phyloP scores from a whole-genome alignment of 2,888 invertebrate species.

The Chorisops tibialis region DNA sequence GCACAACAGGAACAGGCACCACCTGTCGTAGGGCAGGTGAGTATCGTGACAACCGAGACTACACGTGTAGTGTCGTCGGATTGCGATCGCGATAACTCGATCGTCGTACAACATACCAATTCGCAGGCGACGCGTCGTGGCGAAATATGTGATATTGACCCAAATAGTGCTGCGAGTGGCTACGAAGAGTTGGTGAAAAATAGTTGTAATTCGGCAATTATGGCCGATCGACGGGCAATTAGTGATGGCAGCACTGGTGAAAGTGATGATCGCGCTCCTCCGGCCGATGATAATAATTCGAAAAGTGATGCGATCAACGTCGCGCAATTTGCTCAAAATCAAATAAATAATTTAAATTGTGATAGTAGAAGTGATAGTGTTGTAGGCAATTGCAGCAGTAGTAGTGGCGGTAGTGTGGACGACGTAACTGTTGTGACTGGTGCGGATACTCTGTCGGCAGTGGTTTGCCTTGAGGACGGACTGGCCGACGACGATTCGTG shows the following conservation, averaged over 20 bases:
- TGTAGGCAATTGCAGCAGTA: conserved; percentile 26
- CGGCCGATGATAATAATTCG: not conserved
- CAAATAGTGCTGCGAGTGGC: conserved; percentile 36
- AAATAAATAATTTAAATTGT: not conserved
- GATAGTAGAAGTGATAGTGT: conserved; percentile 24
- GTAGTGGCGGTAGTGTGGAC: conserved; percentile 41
- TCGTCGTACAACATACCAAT: conserved; percentile 65
- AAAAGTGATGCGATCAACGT: not conserved
- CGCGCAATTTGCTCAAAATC: too few relatives aligned
- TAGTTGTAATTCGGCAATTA: conserved; percentile 29
- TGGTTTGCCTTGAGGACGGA: conserved; percentile 72
- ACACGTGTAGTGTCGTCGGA: conserved; percentile 63
- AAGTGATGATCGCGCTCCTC: conserved; percentile 25
- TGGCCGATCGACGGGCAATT: too few relatives aligned
- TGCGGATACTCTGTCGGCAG: conserved; percentile 65
- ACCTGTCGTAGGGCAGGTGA: conserved; percentile 56
- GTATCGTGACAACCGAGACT: conserved; percentile 72
- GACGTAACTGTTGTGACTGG: conserved; percentile 69
- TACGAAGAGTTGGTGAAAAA: not conserved
- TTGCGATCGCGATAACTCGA: conserved; percentile 50
- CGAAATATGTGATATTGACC: conserved; percentile 32
- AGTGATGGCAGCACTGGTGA: conserved; percentile 6
- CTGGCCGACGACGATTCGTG: conserved; percentile 87
- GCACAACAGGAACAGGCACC: conserved; percentile 37
- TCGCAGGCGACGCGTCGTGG: conserved; percentile 55